These are phyloP conservation scores for Pleuronectes platessa DNA, from an alignment of 2,113 vertebrate species.

Conservation along the genomic window DNA sequence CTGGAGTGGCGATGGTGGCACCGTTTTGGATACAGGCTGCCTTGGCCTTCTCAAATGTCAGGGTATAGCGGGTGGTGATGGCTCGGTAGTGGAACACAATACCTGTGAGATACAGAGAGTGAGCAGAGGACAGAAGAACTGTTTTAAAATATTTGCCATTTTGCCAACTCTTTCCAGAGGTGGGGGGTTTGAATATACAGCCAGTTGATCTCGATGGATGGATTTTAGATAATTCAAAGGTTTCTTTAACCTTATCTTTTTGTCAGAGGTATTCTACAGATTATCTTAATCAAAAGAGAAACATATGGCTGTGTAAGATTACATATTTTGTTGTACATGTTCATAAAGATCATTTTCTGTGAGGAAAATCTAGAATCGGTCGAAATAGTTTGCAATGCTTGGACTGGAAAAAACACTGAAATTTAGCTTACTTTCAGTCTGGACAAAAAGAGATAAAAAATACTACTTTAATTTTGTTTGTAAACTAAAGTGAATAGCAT, in stretches of 20 bases:
- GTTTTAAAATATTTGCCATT: too few relatives aligned
- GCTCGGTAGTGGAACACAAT: conserved; percentile 97
- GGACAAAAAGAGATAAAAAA: not conserved
- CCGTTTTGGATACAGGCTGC: conserved; percentile 93
- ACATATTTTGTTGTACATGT: not conserved
- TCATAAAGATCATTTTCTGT: not conserved
- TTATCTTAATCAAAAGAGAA: too few relatives aligned
- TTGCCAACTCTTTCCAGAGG: not conserved
- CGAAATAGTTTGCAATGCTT: too few relatives aligned
- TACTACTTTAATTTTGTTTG: too few relatives aligned
- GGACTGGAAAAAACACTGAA: too few relatives aligned
- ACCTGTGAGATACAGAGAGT: conserved; percentile 76
- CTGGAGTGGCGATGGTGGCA: conserved; percentile 90
- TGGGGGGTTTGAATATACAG: not conserved
- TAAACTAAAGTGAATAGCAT: not conserved
- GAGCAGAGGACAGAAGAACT: not conserved
- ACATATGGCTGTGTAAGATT: too few relatives aligned
- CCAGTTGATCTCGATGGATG: too few relatives aligned
- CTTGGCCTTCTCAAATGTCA: conserved; percentile 92
- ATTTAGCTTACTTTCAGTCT: too few relatives aligned
- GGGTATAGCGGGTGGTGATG: conserved; percentile 92
- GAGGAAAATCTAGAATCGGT: too few relatives aligned
- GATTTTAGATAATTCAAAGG: too few relatives aligned
- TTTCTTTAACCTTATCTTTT: too few relatives aligned
- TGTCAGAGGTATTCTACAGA: too few relatives aligned